phyloP scores from a whole-genome alignment of 2,113 vertebrate genomes.

The Nothobranchius kuhntae region DNA sequence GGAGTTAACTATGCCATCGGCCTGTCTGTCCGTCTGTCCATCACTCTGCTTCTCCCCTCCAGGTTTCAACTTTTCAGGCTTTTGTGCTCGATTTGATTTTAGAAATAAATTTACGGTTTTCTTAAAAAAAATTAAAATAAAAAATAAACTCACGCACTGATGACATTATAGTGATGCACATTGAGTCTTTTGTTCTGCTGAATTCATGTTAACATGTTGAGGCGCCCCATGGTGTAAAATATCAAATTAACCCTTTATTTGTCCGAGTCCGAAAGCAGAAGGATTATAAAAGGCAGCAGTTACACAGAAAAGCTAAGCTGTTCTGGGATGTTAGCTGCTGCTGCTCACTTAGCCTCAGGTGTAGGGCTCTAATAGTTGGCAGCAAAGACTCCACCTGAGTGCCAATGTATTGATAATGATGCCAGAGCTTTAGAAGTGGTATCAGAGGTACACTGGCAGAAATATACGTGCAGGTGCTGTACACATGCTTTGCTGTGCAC shows the following conservation, averaged over 20 bases:
- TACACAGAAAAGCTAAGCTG: constrained; percentile 28
- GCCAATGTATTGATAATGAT: constrained; percentile 46
- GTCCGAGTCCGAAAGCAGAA: constrained; percentile 9
- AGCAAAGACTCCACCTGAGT: constrained; percentile 45
- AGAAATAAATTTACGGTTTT: constrained; percentile 6
- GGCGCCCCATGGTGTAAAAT: not conserved
- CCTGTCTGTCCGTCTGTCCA: constrained; percentile 27
- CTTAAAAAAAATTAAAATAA: not conserved
- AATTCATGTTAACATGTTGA: constrained; percentile 5
- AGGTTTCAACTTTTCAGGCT: constrained; percentile 15
- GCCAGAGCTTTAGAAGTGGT: constrained; percentile 48
- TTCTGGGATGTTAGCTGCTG: constrained; percentile 54
- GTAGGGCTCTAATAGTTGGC: constrained; percentile 64
- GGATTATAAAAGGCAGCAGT: constrained; percentile 3
- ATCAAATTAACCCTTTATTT: constrained; percentile 7
- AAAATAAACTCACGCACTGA: not conserved
- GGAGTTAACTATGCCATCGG: constrained; percentile 36
- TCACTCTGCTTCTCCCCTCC: constrained; percentile 11
- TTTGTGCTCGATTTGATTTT: constrained; percentile 34
- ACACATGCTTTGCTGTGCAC: constrained; percentile 2
- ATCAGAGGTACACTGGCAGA: constrained; percentile 45
- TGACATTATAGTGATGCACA: constrained; percentile 12
- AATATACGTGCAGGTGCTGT: constrained; percentile 57
- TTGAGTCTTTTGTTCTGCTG: not conserved
- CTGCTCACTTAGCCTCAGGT: constrained; percentile 67